A percentile compares a stretch with the other conserved stretches of the same genome.
Evolutionary conservation across 2,797 vertebrate genomes (phyloP).

Genomic region (Protonibea diacanthus): DNA sequence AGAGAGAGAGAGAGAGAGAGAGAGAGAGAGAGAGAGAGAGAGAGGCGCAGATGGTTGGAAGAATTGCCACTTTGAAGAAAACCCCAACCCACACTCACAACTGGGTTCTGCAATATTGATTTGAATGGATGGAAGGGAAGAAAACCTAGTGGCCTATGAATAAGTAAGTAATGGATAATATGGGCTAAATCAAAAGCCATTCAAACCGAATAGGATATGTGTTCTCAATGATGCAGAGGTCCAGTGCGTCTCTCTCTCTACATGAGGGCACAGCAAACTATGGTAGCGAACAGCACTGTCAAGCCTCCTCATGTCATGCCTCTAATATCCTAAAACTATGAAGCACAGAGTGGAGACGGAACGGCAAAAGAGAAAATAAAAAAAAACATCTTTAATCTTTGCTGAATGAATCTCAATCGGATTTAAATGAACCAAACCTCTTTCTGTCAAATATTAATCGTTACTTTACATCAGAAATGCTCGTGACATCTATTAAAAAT

Average conservation of each 20-base stretch:
- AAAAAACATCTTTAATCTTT: slow-evolving; percentile 32
- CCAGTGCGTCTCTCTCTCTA: slow-evolving; percentile 74
- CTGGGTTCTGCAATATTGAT: slow-evolving; percentile 87
- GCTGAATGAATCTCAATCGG: slow-evolving; percentile 38
- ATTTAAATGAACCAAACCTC: slow-evolving; percentile 53
- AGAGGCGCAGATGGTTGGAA: slow-evolving; percentile 87
- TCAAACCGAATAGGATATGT: slow-evolving; percentile 84
- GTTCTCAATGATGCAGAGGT: slow-evolving; percentile 81
- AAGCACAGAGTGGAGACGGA: slow-evolving; percentile 52
- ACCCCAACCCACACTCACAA: slow-evolving; percentile 85
- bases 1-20: slow-evolving; percentile 35
- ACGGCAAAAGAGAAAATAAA: slow-evolving; percentile 37
- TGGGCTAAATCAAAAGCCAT: slow-evolving; percentile 84
- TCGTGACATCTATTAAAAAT: slow-evolving; percentile 35
- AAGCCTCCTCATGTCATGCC: slow-evolving; percentile 62
- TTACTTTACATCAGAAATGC: slow-evolving; percentile 45
- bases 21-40: slow-evolving; percentile 53
- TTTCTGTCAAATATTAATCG: slow-evolving; percentile 60
- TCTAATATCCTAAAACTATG: slow-evolving; percentile 57
- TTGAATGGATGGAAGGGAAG: slow-evolving; percentile 84
- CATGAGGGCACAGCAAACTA: slow-evolving; percentile 71
- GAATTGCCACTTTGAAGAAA: slow-evolving; percentile 88
- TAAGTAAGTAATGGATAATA: slow-evolving; percentile 87
- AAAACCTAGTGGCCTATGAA: slow-evolving; percentile 86
- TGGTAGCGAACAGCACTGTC: slow-evolving; percentile 50